Base-by-base conservation (phyloP, 1,140 invertebrate species). In the Sitophilus oryzae region DNA sequence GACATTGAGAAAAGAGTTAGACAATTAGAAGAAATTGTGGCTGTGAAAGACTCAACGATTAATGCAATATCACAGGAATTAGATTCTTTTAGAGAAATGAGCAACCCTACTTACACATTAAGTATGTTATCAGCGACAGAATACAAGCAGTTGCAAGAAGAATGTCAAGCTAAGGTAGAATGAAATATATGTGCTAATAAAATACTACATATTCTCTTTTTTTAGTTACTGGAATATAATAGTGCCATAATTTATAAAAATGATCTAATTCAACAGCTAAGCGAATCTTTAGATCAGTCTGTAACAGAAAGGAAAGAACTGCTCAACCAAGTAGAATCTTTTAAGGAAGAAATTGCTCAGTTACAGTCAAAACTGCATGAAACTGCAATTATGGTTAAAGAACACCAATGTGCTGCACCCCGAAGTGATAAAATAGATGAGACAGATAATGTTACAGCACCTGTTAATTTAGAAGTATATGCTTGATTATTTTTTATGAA, bases 201-300 rank as follows among this genome's bases (percentile, higher is more conserved):
- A n/a, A n/a, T n/a, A n/a, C n/a, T n/a, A n/a, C n/a, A n/a, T n/a
- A n/a, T n/a, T n/a, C n/a, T n/a, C n/a, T 30, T 48, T 34, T 76
- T 78, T 67, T 69, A 82, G 80, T 74, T 80, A 57, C 67, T 79
- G 55, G 78, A 82, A 65, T 79, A 79, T 63, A 78, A 81, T 69
- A 69, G 73, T 58, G 79, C 80, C 60, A 70, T 82, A 19, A 63
- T 68, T 0, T 74, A 80, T 20, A 79, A 77, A 43, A 76, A 81
- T 57, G 74, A 77, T 54, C 71, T 81, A 62, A 77, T 88, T 35
- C 71, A 77, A 49, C 76, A 83, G 65, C 71, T 86, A 3, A 78
- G 73, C 25, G 72, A 82, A 49, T 80, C 78, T 16, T 71, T 85
- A 52, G 75, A 80, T 62, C 77, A 80, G 54, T 77, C 79, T 1